Percentiles rank a stretch among this genome's conserved stretches.
Evolutionary conservation across 2,888 invertebrate genomes (phyloP).

Genomic region (Meiosimyza platycephala): DNA sequence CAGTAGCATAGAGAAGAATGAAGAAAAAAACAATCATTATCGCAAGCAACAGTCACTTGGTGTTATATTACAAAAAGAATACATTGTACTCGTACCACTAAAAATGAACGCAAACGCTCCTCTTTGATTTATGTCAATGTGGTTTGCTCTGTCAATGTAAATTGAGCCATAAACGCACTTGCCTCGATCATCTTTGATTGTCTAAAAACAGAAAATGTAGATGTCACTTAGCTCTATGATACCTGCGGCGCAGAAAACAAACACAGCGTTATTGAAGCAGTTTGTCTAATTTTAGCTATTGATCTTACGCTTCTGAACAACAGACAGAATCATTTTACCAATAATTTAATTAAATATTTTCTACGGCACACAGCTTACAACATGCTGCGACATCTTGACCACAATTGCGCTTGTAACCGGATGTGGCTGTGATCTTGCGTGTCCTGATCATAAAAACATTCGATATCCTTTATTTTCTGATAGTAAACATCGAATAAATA

Average conservation of each 20-base stretch:
- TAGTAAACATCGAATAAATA: not conserved
- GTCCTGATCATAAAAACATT: conserved; percentile 2
- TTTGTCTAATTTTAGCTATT: too few species aligned
- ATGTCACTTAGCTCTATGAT: too few species aligned
- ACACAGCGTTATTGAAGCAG: too few species aligned
- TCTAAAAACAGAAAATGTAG: too few species aligned
- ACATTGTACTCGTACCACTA: too few species aligned
- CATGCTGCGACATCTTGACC: not conserved
- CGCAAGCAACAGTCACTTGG: not conserved
- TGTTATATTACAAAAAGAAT: conserved; percentile 12
- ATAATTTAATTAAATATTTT: too few species aligned
- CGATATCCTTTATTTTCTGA: not conserved
- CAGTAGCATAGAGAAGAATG: not conserved
- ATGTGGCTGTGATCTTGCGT: conserved; percentile 19
- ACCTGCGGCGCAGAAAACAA: too few species aligned
- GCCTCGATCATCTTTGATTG: not conserved
- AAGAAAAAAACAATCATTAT: too few species aligned
- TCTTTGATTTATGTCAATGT: conserved; percentile 37
- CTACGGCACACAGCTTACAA: too few species aligned
- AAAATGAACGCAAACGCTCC: conserved; percentile 7
- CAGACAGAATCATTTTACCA: too few species aligned
- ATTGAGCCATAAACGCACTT: conserved; percentile 37
- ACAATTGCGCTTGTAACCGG: conserved; percentile 1
- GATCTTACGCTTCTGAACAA: too few species aligned
- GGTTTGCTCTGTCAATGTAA: conserved; percentile 37